A percentile compares a stretch with the other conserved stretches of the same genome.
phyloP scores from a whole-genome alignment of 1,140 invertebrate genomes.

The Pseudomyrmex sp. region DNA sequence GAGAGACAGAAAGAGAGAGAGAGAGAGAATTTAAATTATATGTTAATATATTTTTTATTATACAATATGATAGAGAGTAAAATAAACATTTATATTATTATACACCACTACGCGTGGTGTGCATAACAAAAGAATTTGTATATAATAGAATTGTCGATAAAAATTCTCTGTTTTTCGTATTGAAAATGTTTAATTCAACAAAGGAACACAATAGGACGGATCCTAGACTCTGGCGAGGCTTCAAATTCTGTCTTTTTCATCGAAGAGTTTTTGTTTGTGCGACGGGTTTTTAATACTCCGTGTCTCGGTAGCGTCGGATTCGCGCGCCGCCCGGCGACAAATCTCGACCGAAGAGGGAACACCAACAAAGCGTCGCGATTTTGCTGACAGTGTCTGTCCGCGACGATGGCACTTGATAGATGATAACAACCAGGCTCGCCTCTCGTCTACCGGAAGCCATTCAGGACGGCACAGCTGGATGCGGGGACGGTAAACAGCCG shows the following conservation, averaged over 20 bases:
- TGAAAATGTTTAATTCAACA: background rate
- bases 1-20: no score
- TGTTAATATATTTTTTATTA: no score
- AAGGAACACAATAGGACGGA: background rate
- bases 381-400: constrained; percentile 53
- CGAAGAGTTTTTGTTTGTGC: background rate
- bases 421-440: constrained; percentile 53
- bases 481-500: constrained; percentile 50
- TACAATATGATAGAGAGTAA: no score
- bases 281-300: constrained; percentile 34
- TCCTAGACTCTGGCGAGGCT: background rate
- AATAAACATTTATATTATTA: no score
- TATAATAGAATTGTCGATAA: no score
- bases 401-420: constrained; percentile 59
- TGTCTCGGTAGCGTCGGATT: constrained; percentile 31
- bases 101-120: no score
- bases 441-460: constrained; percentile 53
- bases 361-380: constrained; percentile 48
- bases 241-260: background rate
- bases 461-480: constrained; percentile 43
- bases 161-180: background rate
- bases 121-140: no score
- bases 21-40: no score
- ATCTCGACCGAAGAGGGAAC: constrained; percentile 1
- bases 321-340: constrained; percentile 20